Base-by-base conservation (phyloP, 2,888 invertebrate species). In the Eupithecia dodoneata region DNA sequence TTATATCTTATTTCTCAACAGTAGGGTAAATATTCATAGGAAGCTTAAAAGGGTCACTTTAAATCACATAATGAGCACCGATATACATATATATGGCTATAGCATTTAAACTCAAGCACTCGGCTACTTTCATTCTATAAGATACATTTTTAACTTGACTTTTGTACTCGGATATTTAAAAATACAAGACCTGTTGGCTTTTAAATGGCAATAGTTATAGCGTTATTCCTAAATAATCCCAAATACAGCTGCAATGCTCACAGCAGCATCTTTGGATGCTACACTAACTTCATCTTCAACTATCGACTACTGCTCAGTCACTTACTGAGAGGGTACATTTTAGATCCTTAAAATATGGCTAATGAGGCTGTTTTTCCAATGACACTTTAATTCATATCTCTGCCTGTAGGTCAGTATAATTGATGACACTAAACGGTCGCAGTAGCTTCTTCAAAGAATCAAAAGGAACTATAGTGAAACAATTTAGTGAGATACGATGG, bases 1-100 rank as follows among this genome's bases (percentile, higher is more conserved):
- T 30, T 65, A 41, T 6, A 66, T 15, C 42, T 15, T 66, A 66
- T 66, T 41, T 66, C 15, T 65, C 65, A 65, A 65, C 66, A 42
- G 66, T 15, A 13, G n/a, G n/a, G 66, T 77, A 69, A 71, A 72
- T 66, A 75, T 71, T 73, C 41, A 78, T 59, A 70, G 69, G 79
- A 81, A 76, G 79, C 74, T 76, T 74, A 73, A 59, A 76, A 92
- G 92, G 92, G 92, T 92, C 93, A 93, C 92, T 82, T 83, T 84
- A 85, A 72, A 92, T 92, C 92, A 92, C 90, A 91, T 87, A 84
- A 83, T 85, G 85, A 92, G 92, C 92, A 93, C 93, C 92, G 90
- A 90, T 72, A 71, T 85, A 86, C 86, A 86, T 86, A 71, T 85
- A 86, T 86, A 86, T 86, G 87, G 88, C 86, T 85, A 84, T 71